Conservation (phyloP, 2,797 vertebrate species). For the Gambelia wislizenii region DNA sequence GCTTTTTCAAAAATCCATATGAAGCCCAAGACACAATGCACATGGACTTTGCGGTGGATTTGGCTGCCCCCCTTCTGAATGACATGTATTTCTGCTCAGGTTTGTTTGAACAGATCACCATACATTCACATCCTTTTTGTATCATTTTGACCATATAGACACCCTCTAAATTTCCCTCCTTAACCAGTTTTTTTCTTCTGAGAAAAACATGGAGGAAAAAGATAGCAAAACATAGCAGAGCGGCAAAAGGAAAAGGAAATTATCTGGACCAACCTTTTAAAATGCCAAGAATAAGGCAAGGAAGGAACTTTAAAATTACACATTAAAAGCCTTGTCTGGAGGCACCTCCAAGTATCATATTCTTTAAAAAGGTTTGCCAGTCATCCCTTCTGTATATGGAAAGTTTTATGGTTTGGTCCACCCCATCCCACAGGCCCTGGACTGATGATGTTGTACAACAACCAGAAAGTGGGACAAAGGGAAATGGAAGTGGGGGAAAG, state of each 20-base stretch:
- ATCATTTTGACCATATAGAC: too few relatives aligned
- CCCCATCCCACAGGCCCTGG: background rate
- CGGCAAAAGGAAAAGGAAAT: background rate
- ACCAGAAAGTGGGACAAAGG: fast-evolving
- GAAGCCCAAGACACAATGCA: too few relatives aligned
- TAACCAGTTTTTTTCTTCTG: background rate
- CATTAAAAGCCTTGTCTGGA: background rate
- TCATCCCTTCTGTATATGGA: background rate
- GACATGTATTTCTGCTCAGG: too few relatives aligned
- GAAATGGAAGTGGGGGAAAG: background rate
- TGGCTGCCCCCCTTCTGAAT: too few relatives aligned
- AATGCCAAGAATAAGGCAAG: background rate
- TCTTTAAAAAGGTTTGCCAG: background rate
- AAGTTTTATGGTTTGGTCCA: background rate
- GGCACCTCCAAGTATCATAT: background rate
- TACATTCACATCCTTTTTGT: too few relatives aligned
- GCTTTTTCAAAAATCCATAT: too few relatives aligned
- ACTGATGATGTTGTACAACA: background rate
- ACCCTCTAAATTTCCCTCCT: background rate
- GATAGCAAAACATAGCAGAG: background rate
- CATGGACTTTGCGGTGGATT: too few relatives aligned
- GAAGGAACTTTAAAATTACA: too few relatives aligned
- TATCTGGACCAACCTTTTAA: background rate
- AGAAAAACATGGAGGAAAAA: background rate
- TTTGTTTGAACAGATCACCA: too few relatives aligned